A percentile compares a stretch with the other conserved stretches of the same genome.
Evolutionary conservation across 2,888 invertebrate genomes (phyloP).

Genomic region (Plebejus argus): DNA sequence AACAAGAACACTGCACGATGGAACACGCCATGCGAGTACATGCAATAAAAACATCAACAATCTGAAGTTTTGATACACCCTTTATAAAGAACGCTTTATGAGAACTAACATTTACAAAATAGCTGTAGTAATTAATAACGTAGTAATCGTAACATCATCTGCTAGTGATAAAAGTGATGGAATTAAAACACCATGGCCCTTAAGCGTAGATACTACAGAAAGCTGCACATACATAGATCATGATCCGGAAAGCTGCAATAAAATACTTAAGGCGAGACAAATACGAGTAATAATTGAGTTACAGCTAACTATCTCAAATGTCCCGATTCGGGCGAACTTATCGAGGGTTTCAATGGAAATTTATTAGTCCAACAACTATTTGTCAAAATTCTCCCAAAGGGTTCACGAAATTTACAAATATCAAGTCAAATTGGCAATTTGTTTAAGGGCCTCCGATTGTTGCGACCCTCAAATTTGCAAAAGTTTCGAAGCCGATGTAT

Average conservation of each 20-base stretch:
- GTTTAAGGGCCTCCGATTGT: constrained; percentile 53
- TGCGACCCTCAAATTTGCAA: constrained; percentile 45
- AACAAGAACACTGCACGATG: constrained; percentile 61
- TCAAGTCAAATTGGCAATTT: constrained; percentile 68
- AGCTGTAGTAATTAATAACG: not conserved
- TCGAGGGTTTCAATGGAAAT: constrained; percentile 75
- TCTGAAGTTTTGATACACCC: constrained; percentile 23
- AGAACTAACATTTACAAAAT: constrained; percentile 8
- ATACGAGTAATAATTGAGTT: constrained; percentile 76
- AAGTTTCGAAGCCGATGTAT: constrained; percentile 47
- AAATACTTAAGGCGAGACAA: constrained; percentile 67
- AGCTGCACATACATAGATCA: no score
- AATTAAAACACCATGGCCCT: constrained; percentile 49
- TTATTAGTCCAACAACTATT: constrained; percentile 76
- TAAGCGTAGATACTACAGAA: constrained; percentile 49
- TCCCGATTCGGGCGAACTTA: constrained; percentile 71
- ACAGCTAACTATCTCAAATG: constrained; percentile 68
- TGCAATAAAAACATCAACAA: constrained; percentile 60
- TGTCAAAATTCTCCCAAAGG: constrained; percentile 75
- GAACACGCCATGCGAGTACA: constrained; percentile 65
- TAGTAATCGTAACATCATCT: not conserved
- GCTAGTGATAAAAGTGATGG: constrained; percentile 27
- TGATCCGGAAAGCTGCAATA: constrained; percentile 69
- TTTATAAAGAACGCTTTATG: constrained; percentile 23
- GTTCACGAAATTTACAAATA: constrained; percentile 67